These are phyloP conservation scores for Yponomeuta plumbellus DNA, from an alignment of 2,888 invertebrate species.

Conservation along the genomic window DNA sequence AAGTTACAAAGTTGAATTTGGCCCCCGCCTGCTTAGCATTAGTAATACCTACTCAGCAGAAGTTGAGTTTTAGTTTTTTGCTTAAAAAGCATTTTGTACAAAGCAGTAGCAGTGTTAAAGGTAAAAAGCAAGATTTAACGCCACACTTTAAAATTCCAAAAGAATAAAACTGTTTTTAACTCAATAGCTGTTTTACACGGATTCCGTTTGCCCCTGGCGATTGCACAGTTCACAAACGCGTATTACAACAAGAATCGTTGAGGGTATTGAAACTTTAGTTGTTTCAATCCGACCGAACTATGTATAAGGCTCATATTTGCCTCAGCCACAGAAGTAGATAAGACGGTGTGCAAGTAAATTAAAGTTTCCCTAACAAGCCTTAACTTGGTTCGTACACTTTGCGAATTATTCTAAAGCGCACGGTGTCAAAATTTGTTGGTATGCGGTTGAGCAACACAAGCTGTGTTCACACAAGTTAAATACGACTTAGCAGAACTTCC, in stretches of 20 bases:
- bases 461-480: conserved; percentile 65
- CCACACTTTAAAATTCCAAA: no score
- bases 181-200: no score
- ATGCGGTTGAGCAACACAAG: conserved; percentile 61
- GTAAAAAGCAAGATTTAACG: no score
- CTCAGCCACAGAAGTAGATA: not conserved
- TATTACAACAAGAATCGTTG: not conserved
- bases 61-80: no score
- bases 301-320: not conserved
- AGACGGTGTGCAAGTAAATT: conserved; percentile 36
- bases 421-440: conserved; percentile 69
- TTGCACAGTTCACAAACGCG: no score
- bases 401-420: conserved; percentile 43
- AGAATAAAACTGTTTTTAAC: no score
- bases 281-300: not conserved
- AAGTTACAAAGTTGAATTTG: no score
- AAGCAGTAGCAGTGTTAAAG: no score
- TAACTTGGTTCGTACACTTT: conserved; percentile 22
- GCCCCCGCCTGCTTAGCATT: no score
- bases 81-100: no score
- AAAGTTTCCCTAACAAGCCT: conserved; percentile 30
- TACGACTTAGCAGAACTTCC: conserved; percentile 66
- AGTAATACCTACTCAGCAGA: no score
- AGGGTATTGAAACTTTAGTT: not conserved
- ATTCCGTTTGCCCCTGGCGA: no score